Conservation (phyloP, 2,797 vertebrate genomes). For the Agapornis canus region DNA sequence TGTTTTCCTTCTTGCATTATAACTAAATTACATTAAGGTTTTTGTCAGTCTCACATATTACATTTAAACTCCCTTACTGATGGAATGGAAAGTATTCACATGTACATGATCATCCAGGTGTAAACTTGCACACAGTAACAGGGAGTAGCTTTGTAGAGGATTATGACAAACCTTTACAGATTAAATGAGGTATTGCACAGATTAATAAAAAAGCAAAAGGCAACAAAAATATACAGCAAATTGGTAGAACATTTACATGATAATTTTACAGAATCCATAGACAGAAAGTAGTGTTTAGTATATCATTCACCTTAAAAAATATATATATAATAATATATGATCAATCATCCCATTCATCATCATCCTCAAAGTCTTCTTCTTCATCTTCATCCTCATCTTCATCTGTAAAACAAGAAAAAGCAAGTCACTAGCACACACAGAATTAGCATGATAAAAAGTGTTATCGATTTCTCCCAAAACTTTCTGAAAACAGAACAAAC, state of each 20-base stretch:
- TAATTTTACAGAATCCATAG: slow-evolving; percentile 88
- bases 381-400: slow-evolving; percentile 97
- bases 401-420: slow-evolving; percentile 79
- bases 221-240: slow-evolving; percentile 98
- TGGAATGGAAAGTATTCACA: slow-evolving; percentile 83
- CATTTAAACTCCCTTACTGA: slow-evolving; percentile 80
- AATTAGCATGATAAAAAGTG: background rate
- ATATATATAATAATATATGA: slow-evolving; percentile 79
- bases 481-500: background rate
- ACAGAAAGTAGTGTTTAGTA: slow-evolving; percentile 91
- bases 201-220: slow-evolving; percentile 92
- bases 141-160: slow-evolving; percentile 81
- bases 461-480: background rate
- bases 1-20: slow-evolving; percentile 88
- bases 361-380: slow-evolving; percentile 96
- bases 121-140: slow-evolving; percentile 86
- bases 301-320: slow-evolving; percentile 86
- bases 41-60: slow-evolving; percentile 84
- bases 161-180: slow-evolving; percentile 89
- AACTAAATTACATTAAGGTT: slow-evolving; percentile 87
- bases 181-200: slow-evolving; percentile 99
- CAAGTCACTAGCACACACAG: background rate
- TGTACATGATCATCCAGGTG: slow-evolving; percentile 80
- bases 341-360: slow-evolving; percentile 99
- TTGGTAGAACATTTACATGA: slow-evolving; percentile 94